Percentiles rank a stretch among this genome's conserved stretches.
These are phyloP conservation scores for Ictidomys tridecemlineatus DNA, from an alignment of 2,113 vertebrate species.

Conservation along the genomic window DNA sequence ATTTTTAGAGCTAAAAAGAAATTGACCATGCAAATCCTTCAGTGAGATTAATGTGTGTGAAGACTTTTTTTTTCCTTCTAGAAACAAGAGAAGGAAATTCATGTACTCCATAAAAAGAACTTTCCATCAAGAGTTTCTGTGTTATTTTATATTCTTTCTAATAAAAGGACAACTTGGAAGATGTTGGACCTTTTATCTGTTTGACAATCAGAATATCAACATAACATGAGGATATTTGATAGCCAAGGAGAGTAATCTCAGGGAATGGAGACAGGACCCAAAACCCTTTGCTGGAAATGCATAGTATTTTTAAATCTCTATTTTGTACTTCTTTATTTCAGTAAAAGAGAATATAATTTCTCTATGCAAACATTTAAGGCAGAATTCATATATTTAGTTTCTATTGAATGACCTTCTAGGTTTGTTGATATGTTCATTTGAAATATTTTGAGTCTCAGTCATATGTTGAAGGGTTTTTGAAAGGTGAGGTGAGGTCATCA, in stretches of 20 bases:
- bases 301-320: constrained; percentile 3
- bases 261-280: not conserved
- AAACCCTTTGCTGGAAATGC: not conserved
- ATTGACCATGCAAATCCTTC: constrained; percentile 17
- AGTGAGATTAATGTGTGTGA: not conserved
- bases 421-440: constrained; percentile 45
- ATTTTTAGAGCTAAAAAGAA: constrained; percentile 58
- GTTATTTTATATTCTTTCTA: not conserved
- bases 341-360: constrained; percentile 40
- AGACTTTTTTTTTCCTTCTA: not conserved
- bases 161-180: constrained; percentile 25
- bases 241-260: not conserved
- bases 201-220: constrained; percentile 43
- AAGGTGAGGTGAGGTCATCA: not conserved
- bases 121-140: not conserved
- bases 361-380: not conserved
- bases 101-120: not conserved
- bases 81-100: not conserved
- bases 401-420: constrained; percentile 19
- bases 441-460: constrained; percentile 48
- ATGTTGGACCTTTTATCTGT: not conserved
- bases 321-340: constrained; percentile 7
- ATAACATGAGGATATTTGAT: constrained; percentile 11
- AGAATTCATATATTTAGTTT: constrained; percentile 27
- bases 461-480: not conserved